Conservation (phyloP, 53 echinoderm and acorn worm genomes). For the Zoroaster sp. region DNA sequence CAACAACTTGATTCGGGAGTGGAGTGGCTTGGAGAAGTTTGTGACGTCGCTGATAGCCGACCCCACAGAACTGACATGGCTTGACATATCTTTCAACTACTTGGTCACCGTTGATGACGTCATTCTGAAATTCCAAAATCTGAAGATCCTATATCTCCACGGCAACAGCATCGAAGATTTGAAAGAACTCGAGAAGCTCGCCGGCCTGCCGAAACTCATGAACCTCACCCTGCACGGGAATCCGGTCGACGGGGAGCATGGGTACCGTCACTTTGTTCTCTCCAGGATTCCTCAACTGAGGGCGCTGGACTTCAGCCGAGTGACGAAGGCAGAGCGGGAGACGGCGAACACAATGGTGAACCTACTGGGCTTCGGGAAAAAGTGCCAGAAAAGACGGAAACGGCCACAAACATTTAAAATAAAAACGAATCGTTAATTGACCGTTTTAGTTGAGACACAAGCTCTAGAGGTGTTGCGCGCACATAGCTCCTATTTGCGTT, state of each 20-base stretch:
- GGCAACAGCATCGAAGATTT: slow-evolving; percentile 84
- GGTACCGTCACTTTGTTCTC: slow-evolving; percentile 76
- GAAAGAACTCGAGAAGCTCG: slow-evolving; percentile 77
- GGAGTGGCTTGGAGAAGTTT: slow-evolving; percentile 75
- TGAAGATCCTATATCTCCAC: slow-evolving; percentile 94
- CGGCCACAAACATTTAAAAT: not conserved
- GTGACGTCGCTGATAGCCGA: slow-evolving; percentile 51
- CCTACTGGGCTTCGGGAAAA: slow-evolving; percentile 31
- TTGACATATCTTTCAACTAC: slow-evolving; percentile 90
- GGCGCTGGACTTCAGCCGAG: slow-evolving; percentile 85
- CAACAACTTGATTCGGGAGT: slow-evolving; percentile 84
- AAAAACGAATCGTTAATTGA: no score
- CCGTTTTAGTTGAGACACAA: no score
- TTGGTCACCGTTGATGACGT: slow-evolving; percentile 71
- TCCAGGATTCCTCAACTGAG: slow-evolving; percentile 75
- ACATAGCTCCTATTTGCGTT: no score
- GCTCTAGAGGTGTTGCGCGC: no score
- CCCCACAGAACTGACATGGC: slow-evolving; percentile 77
- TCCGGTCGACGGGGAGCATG: slow-evolving; percentile 71
- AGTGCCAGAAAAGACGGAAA: not conserved
- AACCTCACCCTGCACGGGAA: slow-evolving; percentile 88
- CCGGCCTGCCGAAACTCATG: slow-evolving; percentile 58
- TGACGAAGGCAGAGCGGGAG: slow-evolving; percentile 77
- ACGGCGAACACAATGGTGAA: slow-evolving; percentile 57
- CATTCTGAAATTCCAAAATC: slow-evolving; percentile 71